These are phyloP conservation scores for Iselma pallidipennis DNA, from an alignment of 2,888 invertebrate species.

Conservation along the genomic window DNA sequence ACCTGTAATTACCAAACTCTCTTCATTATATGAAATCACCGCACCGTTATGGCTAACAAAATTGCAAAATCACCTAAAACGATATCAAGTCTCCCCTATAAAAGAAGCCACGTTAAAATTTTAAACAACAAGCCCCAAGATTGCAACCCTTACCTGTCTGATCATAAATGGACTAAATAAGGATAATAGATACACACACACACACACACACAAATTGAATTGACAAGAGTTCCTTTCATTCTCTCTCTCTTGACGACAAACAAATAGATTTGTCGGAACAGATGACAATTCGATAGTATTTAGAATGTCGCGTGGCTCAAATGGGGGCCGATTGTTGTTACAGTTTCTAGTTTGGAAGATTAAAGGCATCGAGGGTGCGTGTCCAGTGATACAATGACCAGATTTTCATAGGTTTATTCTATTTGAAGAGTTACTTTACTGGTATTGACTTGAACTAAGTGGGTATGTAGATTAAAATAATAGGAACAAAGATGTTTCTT, in stretches of 20 bases:
- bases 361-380: conserved; percentile 12
- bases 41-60: conserved; percentile 7
- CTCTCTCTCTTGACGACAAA: conserved; percentile 9
- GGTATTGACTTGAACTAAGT: neutral
- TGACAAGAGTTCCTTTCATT: neutral
- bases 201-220: neutral
- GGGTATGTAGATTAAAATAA: neutral
- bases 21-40: conserved; percentile 31
- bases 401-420: conserved; percentile 12
- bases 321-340: conserved; percentile 13
- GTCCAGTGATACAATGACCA: conserved; percentile 12
- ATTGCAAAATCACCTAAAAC: neutral
- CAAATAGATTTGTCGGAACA: conserved; percentile 12
- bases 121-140: neutral
- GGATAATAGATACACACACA: no score
- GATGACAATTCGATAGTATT: conserved; percentile 39
- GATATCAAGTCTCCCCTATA: neutral
- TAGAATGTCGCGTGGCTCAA: conserved; percentile 33
- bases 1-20: conserved; percentile 31
- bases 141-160: neutral
- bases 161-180: neutral
- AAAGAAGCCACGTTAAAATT: neutral
- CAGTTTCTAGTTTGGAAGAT: conserved; percentile 4
- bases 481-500: neutral
- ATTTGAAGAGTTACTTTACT: neutral